A percentile compares a stretch with the other conserved stretches of the same genome.
These are phyloP conservation scores for Diadema setosum DNA, from an alignment of 35 echinoderm and acorn worm species.

Conservation along the genomic window DNA sequence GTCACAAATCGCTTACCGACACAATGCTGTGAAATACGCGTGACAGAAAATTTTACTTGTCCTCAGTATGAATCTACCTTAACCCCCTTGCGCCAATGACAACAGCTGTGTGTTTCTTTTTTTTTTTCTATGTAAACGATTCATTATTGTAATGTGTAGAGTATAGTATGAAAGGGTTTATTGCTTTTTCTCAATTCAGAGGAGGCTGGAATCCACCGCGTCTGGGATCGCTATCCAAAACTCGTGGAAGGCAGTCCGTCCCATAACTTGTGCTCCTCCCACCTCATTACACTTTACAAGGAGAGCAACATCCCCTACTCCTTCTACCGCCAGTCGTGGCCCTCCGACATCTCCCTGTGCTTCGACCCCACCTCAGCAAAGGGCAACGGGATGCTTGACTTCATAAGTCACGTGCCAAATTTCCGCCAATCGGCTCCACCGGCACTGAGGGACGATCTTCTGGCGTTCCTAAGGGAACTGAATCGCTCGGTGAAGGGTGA, in stretches of 20 bases:
- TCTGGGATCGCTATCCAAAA: slow-evolving; percentile 1
- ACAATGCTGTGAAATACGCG: too few species aligned
- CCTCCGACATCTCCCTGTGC: neutral
- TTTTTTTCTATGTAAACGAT: too few species aligned
- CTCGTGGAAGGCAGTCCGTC: neutral
- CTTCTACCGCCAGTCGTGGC: neutral
- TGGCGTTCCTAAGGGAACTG: neutral
- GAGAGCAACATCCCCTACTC: neutral
- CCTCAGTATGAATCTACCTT: too few species aligned
- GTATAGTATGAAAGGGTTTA: too few species aligned
- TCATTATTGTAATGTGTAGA: too few species aligned
- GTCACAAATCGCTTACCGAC: too few species aligned
- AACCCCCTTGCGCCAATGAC: too few species aligned
- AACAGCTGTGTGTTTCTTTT: too few species aligned
- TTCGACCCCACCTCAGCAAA: neutral
- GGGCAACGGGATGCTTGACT: neutral
- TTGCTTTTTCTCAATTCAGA: neutral
- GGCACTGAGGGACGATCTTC: neutral
- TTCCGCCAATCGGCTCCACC: neutral
- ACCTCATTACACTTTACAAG: neutral
- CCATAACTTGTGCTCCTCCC: neutral
- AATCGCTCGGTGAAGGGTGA: neutral
- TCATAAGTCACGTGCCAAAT: neutral
- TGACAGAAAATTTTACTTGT: too few species aligned
- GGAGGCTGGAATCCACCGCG: slow-evolving; percentile 1